Evolutionary conservation across 2,888 invertebrate genomes (phyloP), one percentile per base, ranked within the genome.

Genomic region (Sthenelais limicola): DNA sequence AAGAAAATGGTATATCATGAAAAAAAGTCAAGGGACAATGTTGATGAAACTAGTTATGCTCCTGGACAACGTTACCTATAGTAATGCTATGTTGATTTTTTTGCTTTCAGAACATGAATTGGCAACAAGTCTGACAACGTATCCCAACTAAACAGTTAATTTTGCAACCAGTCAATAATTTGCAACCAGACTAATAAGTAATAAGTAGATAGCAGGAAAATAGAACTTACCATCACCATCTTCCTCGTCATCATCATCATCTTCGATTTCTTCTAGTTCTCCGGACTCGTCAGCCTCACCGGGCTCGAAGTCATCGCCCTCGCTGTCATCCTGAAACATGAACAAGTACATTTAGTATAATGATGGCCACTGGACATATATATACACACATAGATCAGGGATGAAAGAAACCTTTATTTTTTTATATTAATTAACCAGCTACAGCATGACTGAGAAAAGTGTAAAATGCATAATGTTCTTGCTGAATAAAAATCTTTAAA

Each of bases 251-350:
- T 52, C 62, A 32, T 73, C 74, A 12, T 74, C 77, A 54, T 68
- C 73, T 26, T 70, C 74, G 24, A 71, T 69, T 24, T 76, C 75
- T 54, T 73, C 77, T 9, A 72, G 71, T 33, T 74, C 78, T 21
- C 73, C 75, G 0, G 75, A 77, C 26, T 77, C 74, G 21, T 77
- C 78, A 24, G 47, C 78, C 32, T 73, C 78, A 24, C 70, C 77
- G 24, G 76, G 76, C 15, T 76, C 75, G 62, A 77, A 75, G 48
- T 79, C 79, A 18, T 77, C 79, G 3, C 75, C 78, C 28, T 77
- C 77, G 49, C 71, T 72, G 21, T 74, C 74, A 30, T 74, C 74
- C 74, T 74, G 66, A 7, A 2, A 33, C 35, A 5, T 5, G 15
- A 56, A 12, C 32, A 52, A 62, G 4, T 35, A 68, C 24, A 51